These are phyloP conservation scores for Cynocephalus volans DNA, from an alignment of 2,113 vertebrate genomes.

Conservation along the genomic window DNA sequence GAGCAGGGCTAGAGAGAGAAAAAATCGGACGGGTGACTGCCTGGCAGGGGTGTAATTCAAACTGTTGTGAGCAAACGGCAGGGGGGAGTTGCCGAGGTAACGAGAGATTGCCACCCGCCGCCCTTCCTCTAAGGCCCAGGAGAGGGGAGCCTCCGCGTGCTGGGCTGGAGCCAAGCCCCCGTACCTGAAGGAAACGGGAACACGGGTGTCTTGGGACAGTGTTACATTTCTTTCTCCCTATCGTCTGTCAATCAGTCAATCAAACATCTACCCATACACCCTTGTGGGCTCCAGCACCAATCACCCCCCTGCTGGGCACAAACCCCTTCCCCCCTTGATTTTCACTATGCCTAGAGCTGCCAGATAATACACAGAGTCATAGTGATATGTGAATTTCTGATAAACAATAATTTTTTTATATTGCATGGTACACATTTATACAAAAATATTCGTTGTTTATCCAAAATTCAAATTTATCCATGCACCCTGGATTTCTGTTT, in stretches of 20 bases:
- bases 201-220: neutral
- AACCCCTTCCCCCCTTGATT: neutral
- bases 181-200: neutral
- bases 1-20: neutral
- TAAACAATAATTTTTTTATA: neutral
- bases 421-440: neutral
- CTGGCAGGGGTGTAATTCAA: constrained; percentile 17
- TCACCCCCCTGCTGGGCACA: neutral
- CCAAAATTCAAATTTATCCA: neutral
- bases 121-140: neutral
- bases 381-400: neutral
- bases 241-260: neutral
- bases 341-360: neutral
- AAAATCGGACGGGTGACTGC: neutral
- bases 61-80: neutral
- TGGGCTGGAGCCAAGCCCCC: neutral
- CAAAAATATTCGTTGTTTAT: neutral
- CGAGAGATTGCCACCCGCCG: neutral
- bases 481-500: neutral
- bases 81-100: constrained; percentile 72
- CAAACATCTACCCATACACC: neutral
- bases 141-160: neutral
- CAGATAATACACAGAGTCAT: neutral
- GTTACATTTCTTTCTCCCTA: neutral
- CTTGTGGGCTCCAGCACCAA: neutral